These are phyloP conservation scores for Caenorhabditis sp. DNA, from an alignment of 2,888 invertebrate genomes.

Conservation along the genomic window DNA sequence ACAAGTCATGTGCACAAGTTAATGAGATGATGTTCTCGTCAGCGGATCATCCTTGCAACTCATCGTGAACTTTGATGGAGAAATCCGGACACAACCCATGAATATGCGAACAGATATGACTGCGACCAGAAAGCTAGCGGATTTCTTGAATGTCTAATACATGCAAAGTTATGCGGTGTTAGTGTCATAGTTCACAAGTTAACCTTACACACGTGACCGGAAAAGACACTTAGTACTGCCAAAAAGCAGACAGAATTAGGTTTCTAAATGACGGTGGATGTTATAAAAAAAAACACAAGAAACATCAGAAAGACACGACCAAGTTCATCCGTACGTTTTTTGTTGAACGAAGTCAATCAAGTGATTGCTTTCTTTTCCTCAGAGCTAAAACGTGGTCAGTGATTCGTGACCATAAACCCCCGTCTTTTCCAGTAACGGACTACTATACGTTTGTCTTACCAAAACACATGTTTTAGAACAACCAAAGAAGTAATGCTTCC, in stretches of 20 bases:
- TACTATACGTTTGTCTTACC: neutral
- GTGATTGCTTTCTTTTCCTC: neutral
- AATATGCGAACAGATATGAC: slow-evolving; percentile 46
- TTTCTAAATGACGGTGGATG: too few relatives aligned
- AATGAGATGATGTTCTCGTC: slow-evolving; percentile 38
- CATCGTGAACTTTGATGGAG: slow-evolving; percentile 32
- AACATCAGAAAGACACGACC: too few relatives aligned
- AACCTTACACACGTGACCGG: neutral
- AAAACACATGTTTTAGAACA: too few relatives aligned
- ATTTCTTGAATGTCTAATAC: slow-evolving; percentile 9
- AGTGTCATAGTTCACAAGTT: neutral
- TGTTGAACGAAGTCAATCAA: too few relatives aligned
- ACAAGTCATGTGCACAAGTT: slow-evolving; percentile 35
- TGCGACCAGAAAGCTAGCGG: neutral
- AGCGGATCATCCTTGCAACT: slow-evolving; percentile 35
- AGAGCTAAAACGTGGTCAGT: neutral
- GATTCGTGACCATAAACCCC: neutral
- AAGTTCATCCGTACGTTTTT: too few relatives aligned
- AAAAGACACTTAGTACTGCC: neutral
- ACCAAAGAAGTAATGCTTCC: too few relatives aligned
- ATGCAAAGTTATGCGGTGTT: slow-evolving; percentile 1
- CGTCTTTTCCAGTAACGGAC: neutral
- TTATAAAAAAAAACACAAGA: too few relatives aligned
- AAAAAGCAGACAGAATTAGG: too few relatives aligned
- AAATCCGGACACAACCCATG: slow-evolving; percentile 34